Evolutionary conservation across 2,113 vertebrate genomes (phyloP), one percentile per base, ranked within the genome.

Genomic region (Petrocephalus microphthalmus): DNA sequence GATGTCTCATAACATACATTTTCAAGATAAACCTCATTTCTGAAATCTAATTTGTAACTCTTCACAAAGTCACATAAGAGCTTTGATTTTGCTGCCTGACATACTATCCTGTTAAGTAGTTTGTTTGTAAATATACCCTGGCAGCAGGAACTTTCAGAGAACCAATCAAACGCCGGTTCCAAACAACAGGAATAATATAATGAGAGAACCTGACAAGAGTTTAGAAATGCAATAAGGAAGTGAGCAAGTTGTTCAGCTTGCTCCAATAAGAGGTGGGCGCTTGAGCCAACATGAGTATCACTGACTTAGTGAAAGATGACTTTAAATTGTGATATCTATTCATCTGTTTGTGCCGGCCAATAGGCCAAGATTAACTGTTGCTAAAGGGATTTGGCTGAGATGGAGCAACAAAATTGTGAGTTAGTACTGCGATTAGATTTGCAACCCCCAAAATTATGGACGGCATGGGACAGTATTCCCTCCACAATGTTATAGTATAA

Each of bases 21-120:
- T 67, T 64, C 20, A 74, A 74, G 56, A 86, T 86, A 89, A 91
- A 87, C 83, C 84, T 60, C 89, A 88, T 89, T 90, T 45, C 56
- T 33, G 45, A 57, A 89, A 90, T 89, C 86, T 29, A 90, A 90
- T 90, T 71, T 71, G n/a, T 4, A 64, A 56, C 29, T 47, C 53
- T 85, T 84, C 74, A 86, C 82, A 85, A 89, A 84, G 29, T 90
- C 81, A 60, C 42, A 85, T 47, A 19, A 84, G 67, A 87, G 64
- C 37, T 64, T 25, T 86, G 54, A 10, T 11, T 54, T n/a, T 54
- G 15, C 15, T 53, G 22, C 29, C 8, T 54, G 37, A 54, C 81
- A 29, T 49, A 11, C 56, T 33, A 20, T 83, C 45, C 49, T 45
- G 78, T 37, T 42, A 78, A 42, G 71, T 78, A 78, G 33, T 78